phyloP scores from a whole-genome alignment of 2,888 invertebrate species.

The Chrysina gloriosa region DNA sequence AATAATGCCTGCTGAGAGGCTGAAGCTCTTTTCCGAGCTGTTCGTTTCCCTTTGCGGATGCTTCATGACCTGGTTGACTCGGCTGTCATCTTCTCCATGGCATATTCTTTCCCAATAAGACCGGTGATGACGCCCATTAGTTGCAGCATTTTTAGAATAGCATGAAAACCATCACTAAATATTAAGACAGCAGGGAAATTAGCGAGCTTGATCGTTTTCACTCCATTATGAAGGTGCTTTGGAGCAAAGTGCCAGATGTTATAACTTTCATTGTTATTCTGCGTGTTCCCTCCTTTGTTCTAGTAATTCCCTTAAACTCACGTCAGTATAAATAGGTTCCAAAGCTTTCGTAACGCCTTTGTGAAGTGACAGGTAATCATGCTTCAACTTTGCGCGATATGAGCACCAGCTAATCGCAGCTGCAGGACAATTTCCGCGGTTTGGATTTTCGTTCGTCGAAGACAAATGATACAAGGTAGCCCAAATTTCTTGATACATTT shows the following conservation, averaged over 20 bases:
- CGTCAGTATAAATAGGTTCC: not conserved
- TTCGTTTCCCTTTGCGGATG: not conserved
- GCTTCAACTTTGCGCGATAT: not conserved
- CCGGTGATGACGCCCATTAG: conserved; percentile 6
- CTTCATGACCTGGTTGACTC: not conserved
- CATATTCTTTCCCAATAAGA: not conserved
- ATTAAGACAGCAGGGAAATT: conserved; percentile 3
- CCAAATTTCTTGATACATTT: not conserved
- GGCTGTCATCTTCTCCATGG: conserved; percentile 4
- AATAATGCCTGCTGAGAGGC: too few relatives aligned
- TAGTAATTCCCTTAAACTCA: not conserved
- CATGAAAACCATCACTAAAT: conserved; percentile 7
- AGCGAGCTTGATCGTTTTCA: conserved; percentile 9
- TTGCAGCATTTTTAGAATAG: conserved; percentile 1
- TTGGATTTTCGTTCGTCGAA: not conserved
- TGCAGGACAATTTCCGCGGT: not conserved
- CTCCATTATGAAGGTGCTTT: conserved; percentile 1
- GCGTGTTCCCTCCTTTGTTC: not conserved
- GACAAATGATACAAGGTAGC: not conserved
- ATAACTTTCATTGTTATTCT: not conserved
- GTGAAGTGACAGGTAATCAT: not conserved
- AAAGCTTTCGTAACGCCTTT: too few relatives aligned
- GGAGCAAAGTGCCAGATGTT: not conserved
- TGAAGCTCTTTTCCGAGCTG: too few relatives aligned
- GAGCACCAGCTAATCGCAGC: not conserved